Evolutionary conservation across 2,888 invertebrate species (phyloP).

Genomic region (Coremacera marginata): DNA sequence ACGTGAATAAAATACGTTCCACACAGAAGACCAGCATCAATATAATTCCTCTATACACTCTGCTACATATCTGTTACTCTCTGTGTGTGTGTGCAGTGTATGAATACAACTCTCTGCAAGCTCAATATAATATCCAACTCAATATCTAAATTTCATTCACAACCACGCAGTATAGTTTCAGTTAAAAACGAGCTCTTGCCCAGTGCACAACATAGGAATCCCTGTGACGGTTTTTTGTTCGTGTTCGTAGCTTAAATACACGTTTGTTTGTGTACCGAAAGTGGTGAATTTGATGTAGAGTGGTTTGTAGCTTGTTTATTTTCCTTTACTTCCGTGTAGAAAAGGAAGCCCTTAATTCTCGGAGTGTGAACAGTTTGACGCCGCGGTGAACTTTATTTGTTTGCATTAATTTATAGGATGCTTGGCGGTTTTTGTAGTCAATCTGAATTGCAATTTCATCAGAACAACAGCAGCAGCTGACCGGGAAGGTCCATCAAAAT

Average conservation of each 20-base stretch:
- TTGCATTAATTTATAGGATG: neutral
- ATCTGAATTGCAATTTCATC: neutral
- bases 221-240: slow-evolving; percentile 6
- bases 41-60: neutral
- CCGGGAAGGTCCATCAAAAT: neutral
- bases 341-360: neutral
- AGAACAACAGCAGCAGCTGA: slow-evolving; percentile 25
- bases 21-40: neutral
- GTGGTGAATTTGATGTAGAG: slow-evolving; percentile 25
- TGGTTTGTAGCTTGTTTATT: neutral
- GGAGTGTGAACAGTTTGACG: neutral
- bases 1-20: neutral
- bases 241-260: neutral
- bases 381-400: neutral
- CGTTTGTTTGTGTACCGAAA: neutral
- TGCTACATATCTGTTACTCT: neutral
- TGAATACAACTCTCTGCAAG: neutral
- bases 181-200: slow-evolving; percentile 26
- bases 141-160: slow-evolving; percentile 7
- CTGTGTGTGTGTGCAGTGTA: neutral
- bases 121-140: neutral
- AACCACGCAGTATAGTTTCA: neutral
- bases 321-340: neutral
- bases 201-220: neutral
- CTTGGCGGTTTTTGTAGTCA: neutral